Evolutionary conservation across 2,888 invertebrate species (phyloP), one percentile per base, ranked within the genome.

Genomic region (Drosophila conformis): DNA sequence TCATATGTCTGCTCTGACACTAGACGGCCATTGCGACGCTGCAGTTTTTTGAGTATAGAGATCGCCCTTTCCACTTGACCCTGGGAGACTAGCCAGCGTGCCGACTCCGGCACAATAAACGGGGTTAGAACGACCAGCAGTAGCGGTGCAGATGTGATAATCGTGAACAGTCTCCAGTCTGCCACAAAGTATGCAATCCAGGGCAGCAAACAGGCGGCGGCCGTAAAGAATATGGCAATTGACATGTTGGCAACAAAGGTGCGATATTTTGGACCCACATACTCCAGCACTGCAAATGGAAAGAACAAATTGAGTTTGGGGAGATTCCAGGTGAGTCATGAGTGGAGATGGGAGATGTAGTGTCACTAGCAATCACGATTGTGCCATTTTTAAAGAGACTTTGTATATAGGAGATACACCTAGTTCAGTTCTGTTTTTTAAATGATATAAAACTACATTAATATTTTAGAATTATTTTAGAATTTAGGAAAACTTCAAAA

Each of bases 221-320:
- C 93, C 0, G 97, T 97, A 94, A 97, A 97, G 94, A 97, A 97
- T 48, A 97, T 93, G 0, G 97, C 97, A 57, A 98, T 97, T 0
- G 97, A 97, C 96, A 98, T 97, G 92, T 98, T 98, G 29, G 97
- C 97, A 0, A 98, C 97, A 91, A 97, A 97, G 0, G 97, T 97
- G 18, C 98, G 94, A 96, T 97, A 97, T 94, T 96, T 96, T 42
- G 97, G 97, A 15, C 97, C 97, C 5, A 97, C 97, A 93, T 97
- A 97, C 91, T 98, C 97, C 75, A 97, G 91, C 46, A 97, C 97
- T 97, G 93, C 21, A 94, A 94, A 94, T 46, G 63, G 11, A 52
- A 31, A 18, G 36, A 18, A 35, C 4, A 21, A 21, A 21, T 5
- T 15, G 4, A 33, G 8, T 21, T 53, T 25, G 10, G 36, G 21